A percentile compares a stretch with the other conserved stretches of the same genome.
Evolutionary conservation across 2,888 invertebrate genomes (phyloP).

Genomic region (Helobdella robusta): DNA sequence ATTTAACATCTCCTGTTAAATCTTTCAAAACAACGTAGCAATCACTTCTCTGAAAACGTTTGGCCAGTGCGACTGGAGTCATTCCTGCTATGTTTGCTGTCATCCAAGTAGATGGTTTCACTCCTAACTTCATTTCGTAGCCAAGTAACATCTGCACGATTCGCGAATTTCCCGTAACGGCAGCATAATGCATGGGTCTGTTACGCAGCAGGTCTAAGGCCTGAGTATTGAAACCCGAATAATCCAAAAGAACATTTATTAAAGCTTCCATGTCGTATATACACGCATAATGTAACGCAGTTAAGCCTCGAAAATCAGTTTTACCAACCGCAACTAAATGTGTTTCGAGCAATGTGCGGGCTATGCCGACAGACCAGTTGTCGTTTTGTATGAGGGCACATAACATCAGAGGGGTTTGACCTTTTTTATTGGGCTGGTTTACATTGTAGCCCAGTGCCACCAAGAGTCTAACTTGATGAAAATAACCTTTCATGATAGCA

Average conservation of each 20-base stretch:
- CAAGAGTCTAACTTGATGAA: constrained; percentile 9
- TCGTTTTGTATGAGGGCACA: constrained; percentile 21
- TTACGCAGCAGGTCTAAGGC: constrained; percentile 14
- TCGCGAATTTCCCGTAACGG: not conserved
- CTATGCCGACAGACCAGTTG: constrained; percentile 3
- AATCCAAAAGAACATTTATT: not conserved
- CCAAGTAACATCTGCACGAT: constrained; percentile 3
- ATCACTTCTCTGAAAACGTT: not conserved
- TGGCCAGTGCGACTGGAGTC: constrained; percentile 10
- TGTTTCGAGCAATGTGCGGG: constrained; percentile 1
- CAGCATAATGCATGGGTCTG: constrained; percentile 20
- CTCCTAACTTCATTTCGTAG: not conserved
- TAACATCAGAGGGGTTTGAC: constrained; percentile 14
- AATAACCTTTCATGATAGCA: constrained; percentile 16
- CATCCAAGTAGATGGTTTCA: constrained; percentile 10
- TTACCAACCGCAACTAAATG: constrained; percentile 5
- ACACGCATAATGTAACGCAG: constrained; percentile 19
- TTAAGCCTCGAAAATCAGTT: constrained; percentile 10
- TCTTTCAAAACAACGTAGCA: constrained; percentile 13
- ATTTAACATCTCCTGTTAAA: constrained; percentile 17
- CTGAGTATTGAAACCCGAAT: constrained; percentile 20
- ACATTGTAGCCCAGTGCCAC: constrained; percentile 9
- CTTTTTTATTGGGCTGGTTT: constrained; percentile 7
- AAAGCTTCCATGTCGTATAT: not conserved
- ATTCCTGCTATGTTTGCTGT: constrained; percentile 13